Base-by-base conservation (phyloP, 2,888 invertebrate species). In the Aspidiotus rigidus region DNA sequence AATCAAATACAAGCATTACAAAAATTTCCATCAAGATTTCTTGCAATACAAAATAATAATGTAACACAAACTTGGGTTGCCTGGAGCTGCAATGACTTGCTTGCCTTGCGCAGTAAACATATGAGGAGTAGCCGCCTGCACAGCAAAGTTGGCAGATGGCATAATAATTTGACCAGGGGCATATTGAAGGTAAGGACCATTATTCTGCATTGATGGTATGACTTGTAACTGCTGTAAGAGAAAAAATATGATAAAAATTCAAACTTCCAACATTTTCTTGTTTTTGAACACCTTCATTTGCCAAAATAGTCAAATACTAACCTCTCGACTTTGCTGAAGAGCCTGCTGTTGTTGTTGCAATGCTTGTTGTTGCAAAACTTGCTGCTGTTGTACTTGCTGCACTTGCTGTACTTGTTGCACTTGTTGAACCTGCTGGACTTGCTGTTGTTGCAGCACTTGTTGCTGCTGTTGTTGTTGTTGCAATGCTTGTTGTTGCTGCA, bases 191-290 rank as follows among this genome's bases (percentile, higher is more conserved):
- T 69, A 69, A n/a, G 87, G 89, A 76, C 88, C 90, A 0, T 88
- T 84, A 76, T 89, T 88, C 78, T 90, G 90, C 72, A 93, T 78
- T 75, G 87, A 89, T 77, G 89, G 89, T 74, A 93, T 89, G 39
- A 93, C 87, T 77, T 93, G 92, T 44, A 93, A 86, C 77, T 81
- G 75, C 13, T 73, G 62, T 69, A 64, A 44, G 71, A 17, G 62
- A 62, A 16, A 49, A 40, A 42, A 39, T 59, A 2, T 17, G 13
- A 55, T 55, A 7, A 55, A 28, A 28, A 5, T 28, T 1, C 28
- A 28, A 28, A 28, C 28, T 28, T 28, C 28, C 28, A 28, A 28
- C 28, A 28, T 28, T 28, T 28, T 28, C 28, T 28, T 28, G 28
- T 28, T 28, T 28, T 28, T 28, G 1, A 28, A 28, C 2, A 28